Conservation (phyloP, 2,797 vertebrate species). For the Eulemur albifrons region DNA sequence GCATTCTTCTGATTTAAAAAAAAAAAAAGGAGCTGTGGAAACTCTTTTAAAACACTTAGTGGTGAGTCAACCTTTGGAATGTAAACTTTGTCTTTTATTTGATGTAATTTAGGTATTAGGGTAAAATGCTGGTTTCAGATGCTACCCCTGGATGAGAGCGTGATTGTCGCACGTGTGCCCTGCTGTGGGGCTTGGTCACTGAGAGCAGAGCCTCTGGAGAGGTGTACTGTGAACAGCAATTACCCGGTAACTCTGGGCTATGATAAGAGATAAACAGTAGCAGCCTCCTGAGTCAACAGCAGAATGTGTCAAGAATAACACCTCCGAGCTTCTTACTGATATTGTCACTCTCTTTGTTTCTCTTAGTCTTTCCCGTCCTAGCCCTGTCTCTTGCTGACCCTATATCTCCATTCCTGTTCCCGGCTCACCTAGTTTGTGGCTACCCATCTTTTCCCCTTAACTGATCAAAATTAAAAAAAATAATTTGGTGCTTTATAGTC, state of each 20-base stretch:
- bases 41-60: neutral
- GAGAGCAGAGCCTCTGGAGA: neutral
- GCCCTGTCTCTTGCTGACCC: neutral
- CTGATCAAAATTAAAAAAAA: neutral
- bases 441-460: neutral
- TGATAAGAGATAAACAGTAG: neutral
- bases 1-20: neutral
- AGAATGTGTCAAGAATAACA: neutral
- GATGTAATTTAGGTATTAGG: neutral
- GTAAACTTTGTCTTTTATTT: neutral
- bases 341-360: neutral
- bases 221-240: neutral
- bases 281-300: neutral
- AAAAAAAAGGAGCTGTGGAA: neutral
- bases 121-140: neutral
- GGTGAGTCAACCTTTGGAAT: neutral
- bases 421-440: neutral
- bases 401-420: neutral
- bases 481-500: neutral
- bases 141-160: neutral
- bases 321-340: neutral
- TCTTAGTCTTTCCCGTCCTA: neutral
- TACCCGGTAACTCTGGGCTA: neutral
- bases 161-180: neutral
- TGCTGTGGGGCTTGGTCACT: neutral